These are phyloP conservation scores for Anarrhichthys ocellatus DNA, from an alignment of 2,113 vertebrate genomes.

Conservation along the genomic window DNA sequence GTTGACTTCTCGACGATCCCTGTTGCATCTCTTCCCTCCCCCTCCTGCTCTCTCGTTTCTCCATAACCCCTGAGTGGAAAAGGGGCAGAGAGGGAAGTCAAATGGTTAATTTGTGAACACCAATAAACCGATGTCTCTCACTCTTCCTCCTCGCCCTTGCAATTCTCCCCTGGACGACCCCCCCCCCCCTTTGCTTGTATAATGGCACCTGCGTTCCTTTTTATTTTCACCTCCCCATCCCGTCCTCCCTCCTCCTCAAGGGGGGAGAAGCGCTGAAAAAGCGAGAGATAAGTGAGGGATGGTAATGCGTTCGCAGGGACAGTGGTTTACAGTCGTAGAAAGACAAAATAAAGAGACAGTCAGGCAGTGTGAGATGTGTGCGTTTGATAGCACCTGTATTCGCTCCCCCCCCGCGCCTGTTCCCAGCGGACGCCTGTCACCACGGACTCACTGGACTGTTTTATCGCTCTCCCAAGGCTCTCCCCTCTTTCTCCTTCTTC, in stretches of 20 bases:
- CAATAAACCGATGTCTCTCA: conserved; percentile 58
- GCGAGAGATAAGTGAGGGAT: conserved; percentile 42
- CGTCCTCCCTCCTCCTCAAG: conserved; percentile 39
- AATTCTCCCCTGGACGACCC: conserved; percentile 37
- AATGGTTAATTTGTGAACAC: conserved; percentile 53
- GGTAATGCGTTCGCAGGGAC: conserved; percentile 30
- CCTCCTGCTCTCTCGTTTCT: neutral
- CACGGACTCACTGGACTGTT: conserved; percentile 76
- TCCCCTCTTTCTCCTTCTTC: conserved; percentile 11
- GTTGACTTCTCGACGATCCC: neutral
- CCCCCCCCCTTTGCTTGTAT: conserved; percentile 35
- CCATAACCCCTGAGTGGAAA: conserved; percentile 31
- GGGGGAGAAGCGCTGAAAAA: conserved; percentile 45
- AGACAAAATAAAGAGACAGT: conserved; percentile 66
- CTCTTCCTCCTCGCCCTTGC: conserved; percentile 34
- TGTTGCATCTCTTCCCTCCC: conserved; percentile 2
- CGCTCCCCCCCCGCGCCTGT: conserved; percentile 59
- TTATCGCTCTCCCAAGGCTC: conserved; percentile 73
- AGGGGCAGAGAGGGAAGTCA: conserved; percentile 52
- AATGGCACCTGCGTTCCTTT: conserved; percentile 63
- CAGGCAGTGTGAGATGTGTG: conserved; percentile 66
- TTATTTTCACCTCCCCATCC: conserved; percentile 47
- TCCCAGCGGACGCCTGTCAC: conserved; percentile 79
- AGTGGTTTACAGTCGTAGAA: conserved; percentile 42
- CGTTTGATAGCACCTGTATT: conserved; percentile 77